A percentile compares a stretch with the other conserved stretches of the same genome.
phyloP scores from a whole-genome alignment of 2,113 vertebrate genomes.

The Antennarius striatus region DNA sequence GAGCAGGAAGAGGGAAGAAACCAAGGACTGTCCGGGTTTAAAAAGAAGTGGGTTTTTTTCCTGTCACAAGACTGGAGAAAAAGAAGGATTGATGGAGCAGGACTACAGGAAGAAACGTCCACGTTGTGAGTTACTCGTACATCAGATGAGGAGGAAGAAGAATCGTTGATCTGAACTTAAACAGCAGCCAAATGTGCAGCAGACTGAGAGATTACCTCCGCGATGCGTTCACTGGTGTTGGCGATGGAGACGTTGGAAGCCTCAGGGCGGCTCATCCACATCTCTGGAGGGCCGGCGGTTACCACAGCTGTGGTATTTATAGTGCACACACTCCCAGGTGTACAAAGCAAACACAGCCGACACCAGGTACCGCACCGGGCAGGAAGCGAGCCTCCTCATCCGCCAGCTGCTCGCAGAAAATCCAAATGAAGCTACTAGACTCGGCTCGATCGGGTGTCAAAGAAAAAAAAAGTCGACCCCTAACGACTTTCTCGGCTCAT shows the following conservation, averaged over 20 bases:
- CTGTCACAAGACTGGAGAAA: too few relatives aligned
- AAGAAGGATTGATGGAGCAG: too few relatives aligned
- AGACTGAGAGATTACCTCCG: background rate
- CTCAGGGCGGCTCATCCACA: background rate
- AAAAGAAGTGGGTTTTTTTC: too few relatives aligned
- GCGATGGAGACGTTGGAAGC: constrained; percentile 21
- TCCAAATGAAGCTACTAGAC: constrained; percentile 25
- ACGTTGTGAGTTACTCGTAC: background rate
- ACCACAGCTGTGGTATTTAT: constrained; percentile 55
- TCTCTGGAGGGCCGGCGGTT: constrained; percentile 22
- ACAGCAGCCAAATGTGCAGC: background rate
- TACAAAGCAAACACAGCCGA: constrained; percentile 52
- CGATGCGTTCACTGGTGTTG: background rate
- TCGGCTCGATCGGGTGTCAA: constrained; percentile 48
- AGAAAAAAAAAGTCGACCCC: constrained; percentile 27
- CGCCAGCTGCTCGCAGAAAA: constrained; percentile 41
- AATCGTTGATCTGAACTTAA: background rate
- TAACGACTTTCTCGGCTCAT: constrained; percentile 54
- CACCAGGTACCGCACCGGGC: constrained; percentile 31
- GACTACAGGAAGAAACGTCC: too few relatives aligned
- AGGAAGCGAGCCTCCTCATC: constrained; percentile 35
- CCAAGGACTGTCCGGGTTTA: too few relatives aligned
- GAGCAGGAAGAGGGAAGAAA: too few relatives aligned
- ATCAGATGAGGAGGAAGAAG: background rate
- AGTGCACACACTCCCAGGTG: constrained; percentile 59